Evolutionary conservation across 2,797 vertebrate species (phyloP), one percentile per base, ranked within the genome.

Genomic region (Takifugu rubripes): DNA sequence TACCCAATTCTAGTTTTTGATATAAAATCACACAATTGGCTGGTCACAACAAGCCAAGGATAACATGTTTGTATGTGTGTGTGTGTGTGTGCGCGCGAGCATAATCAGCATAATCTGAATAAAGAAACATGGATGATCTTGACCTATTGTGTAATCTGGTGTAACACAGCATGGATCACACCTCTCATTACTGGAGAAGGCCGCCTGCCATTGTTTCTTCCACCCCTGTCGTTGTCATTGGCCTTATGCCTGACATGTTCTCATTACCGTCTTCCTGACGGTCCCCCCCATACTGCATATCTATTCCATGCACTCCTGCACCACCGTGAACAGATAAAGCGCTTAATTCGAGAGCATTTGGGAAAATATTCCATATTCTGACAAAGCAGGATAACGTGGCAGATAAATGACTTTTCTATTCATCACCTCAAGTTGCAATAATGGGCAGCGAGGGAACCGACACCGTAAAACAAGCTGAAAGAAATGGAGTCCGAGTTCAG

Each of bases 61-160:
- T 33, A 33, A 33, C 11, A 40, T 12, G 36, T 8, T 3, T 8
- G 33, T 33, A 33, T 33, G 33, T 33, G 33, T 11, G 9, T 33
- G 27, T 29, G 27, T 29, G 27, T 29, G 6, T 29, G 4, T 7
- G 6, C 21, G 17, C n/a, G n/a, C n/a, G n/a, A n/a, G n/a, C n/a
- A n/a, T n/a, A n/a, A n/a, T n/a, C 56, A 43, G 54, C 48, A 40
- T 54, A 12, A 49, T 21, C 61, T 61, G 31, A 40, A 64, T 72
- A 51, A 54, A 68, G 29, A 54, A 64, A 50, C 48, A 60, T 49
- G 25, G 8, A 11, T 44, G 17, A 51, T 56, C 10, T 49, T 56
- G 24, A 24, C 24, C 25, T 33, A 17, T 14, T 29, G 14, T 24
- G 3, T 36, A 40, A 40, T 40, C 36, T 40, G 2, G 49, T 46